Percentiles rank a stretch among this genome's conserved stretches.
phyloP scores from a whole-genome alignment of 2,797 vertebrate species.

The Hoplostethus mediterraneus region DNA sequence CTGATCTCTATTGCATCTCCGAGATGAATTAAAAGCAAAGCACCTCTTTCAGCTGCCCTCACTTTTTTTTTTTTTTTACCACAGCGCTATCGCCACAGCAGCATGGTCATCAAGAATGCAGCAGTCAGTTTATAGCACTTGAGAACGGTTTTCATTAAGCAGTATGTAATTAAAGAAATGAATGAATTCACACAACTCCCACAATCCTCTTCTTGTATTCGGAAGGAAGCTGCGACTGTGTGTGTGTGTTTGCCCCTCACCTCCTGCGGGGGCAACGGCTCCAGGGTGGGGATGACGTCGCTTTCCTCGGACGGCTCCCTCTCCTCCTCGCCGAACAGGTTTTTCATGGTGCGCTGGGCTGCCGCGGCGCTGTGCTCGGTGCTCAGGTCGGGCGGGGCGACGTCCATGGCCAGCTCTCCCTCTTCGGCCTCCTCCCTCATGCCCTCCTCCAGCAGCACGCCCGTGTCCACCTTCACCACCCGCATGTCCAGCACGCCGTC shows the following conservation, averaged over 20 bases:
- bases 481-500: constrained; percentile 98
- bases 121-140: too few relatives aligned
- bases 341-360: constrained; percentile 94
- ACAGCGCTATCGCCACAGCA: too few relatives aligned
- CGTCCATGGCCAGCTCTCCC: constrained; percentile 89
- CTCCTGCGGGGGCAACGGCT: constrained; percentile 92
- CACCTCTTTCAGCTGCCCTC: not conserved
- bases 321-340: constrained; percentile 95
- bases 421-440: constrained; percentile 91
- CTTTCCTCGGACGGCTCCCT: constrained; percentile 94
- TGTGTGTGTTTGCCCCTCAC: constrained; percentile 71
- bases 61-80: too few relatives aligned
- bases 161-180: too few relatives aligned
- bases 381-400: constrained; percentile 57
- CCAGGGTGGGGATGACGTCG: constrained; percentile 96
- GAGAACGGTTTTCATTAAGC: too few relatives aligned
- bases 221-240: not conserved
- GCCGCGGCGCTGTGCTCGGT: constrained; percentile 84
- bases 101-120: too few relatives aligned
- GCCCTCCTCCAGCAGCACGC: constrained; percentile 95
- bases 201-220: not conserved
- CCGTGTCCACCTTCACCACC: constrained; percentile 96
- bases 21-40: not conserved
- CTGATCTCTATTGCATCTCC: not conserved
- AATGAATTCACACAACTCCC: not conserved